Base-by-base conservation (phyloP, 2,888 invertebrate species). In the Gastracanthus pulcherrimus region DNA sequence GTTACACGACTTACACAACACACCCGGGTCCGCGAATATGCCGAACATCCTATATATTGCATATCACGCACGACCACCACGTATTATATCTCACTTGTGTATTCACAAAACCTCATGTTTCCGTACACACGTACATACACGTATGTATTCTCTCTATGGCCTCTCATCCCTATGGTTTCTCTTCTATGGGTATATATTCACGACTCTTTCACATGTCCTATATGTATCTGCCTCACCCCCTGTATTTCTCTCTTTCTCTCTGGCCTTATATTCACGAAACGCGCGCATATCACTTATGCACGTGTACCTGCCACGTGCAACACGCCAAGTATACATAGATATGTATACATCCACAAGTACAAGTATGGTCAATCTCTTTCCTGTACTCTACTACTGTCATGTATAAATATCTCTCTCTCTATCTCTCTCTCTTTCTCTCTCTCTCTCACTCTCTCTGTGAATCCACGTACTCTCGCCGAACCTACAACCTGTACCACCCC, bases 271-370 rank as follows among this genome's bases (percentile, higher is more conserved):
- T 16, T 64, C 64, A 64, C 36, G 11, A 13, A 69, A 26, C 41
- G 26, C 55, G 19, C 48, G 23, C 34, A 19, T 62, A 71, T 72
- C 19, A 55, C 60, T 67, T 55, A 58, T 66, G 41, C 69, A 81
- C 81, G 69, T 62, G 77, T 77, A 7, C 11, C 34, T 9, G 51
- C 31, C 81, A 77, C 66, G 77, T 77, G 74, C 36, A 51, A 72
- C n/a, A 51, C 69, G 23, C 58, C 48, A 58, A 31, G 45, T 60
- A 66, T 64, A 45, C 23, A 16, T 62, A 16, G 6, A 48, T 45
- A 6, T 45, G 45, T 51, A 6, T 16, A 62, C 55, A n/a, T 31
- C 34, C 45, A 55, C 55, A 78, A 71, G 45, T 51, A 55, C 48
- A 38, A 55, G 67, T 41, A 62, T 64, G 51, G 38, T 76, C 70